Base-by-base conservation (phyloP, 2,888 invertebrate species). In the Heliconius charithonia region DNA sequence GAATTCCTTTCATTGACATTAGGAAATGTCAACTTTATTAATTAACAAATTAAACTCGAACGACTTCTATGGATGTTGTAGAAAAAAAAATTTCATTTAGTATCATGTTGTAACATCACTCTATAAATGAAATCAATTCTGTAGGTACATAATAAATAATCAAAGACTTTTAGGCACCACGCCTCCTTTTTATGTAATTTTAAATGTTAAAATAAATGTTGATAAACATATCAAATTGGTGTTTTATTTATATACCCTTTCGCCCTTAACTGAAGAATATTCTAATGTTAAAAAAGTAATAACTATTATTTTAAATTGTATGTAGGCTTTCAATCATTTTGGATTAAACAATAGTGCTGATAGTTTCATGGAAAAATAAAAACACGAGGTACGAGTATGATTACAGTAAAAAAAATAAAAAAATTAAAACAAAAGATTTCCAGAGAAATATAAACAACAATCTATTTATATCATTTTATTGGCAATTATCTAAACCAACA, bases 141-240 rank as follows among this genome's bases (percentile, higher is more conserved):
- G 92, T 93, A 92, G 91, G 90, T 87, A 89, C 89, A 86, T 89
- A 88, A 86, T 86, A 86, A 89, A 89, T 91, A 92, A 89, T 90
- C 88, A 90, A 94, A 94, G 93, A 94, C 93, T 93, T 93, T 92
- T 92, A 90, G 94, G 93, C 92, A 89, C 83, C 89, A 92, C 86
- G 94, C 93, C 94, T 93, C 88, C 93, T 94, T 94, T 94, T 93
- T 94, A 94, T 94, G 93, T 93, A 91, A 93, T 94, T 93, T 94
- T 94, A 92, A 94, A 93, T 93, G 94, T 94, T 94, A 93, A 92
- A 92, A 93, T 93, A 94, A 94, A 93, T 93, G 93, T 94, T 94
- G 90, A 91, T 86, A 91, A 92, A 92, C 92, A 93, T 93, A 93
- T 93, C 92, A 90, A 89, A 85, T n/a, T 81, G 66, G 81, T 85